These are phyloP conservation scores for Zoanthus sansibaricus DNA, from an alignment of 92 coral and sea anemone genomes.

Conservation along the genomic window DNA sequence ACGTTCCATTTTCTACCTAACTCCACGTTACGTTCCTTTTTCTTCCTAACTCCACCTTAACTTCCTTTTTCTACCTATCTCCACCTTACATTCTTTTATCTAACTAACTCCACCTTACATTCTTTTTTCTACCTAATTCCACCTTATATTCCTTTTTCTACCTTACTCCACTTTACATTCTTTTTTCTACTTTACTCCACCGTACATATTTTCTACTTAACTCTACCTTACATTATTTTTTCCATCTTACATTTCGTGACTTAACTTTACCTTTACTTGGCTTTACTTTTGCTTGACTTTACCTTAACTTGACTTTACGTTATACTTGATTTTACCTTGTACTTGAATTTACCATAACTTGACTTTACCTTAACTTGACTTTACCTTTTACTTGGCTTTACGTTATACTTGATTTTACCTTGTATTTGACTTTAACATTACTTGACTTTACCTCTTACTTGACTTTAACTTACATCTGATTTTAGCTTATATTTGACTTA, in stretches of 20 bases:
- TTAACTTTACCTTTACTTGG: background rate
- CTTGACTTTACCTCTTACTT: background rate
- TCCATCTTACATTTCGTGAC: no score
- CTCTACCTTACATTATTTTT: no score
- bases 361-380: background rate
- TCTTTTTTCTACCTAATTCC: no score
- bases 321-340: background rate
- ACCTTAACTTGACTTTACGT: background rate
- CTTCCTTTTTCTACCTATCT: no score
- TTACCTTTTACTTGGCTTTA: background rate
- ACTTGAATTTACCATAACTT: no score
- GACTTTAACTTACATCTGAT: background rate
- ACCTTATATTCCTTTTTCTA: no score
- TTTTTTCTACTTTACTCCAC: background rate
- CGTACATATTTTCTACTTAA: background rate
- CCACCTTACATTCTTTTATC: no score
- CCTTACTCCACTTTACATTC: no score
- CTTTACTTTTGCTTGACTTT: background rate
- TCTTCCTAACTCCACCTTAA: no score
- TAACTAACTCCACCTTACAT: no score
- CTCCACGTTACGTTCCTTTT: background rate
- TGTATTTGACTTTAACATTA: no score
- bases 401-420: no score
- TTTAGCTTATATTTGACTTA: background rate
- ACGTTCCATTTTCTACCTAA: background rate